These are phyloP conservation scores for Rissa tridactyla DNA, from an alignment of 2,113 vertebrate genomes.

Conservation along the genomic window DNA sequence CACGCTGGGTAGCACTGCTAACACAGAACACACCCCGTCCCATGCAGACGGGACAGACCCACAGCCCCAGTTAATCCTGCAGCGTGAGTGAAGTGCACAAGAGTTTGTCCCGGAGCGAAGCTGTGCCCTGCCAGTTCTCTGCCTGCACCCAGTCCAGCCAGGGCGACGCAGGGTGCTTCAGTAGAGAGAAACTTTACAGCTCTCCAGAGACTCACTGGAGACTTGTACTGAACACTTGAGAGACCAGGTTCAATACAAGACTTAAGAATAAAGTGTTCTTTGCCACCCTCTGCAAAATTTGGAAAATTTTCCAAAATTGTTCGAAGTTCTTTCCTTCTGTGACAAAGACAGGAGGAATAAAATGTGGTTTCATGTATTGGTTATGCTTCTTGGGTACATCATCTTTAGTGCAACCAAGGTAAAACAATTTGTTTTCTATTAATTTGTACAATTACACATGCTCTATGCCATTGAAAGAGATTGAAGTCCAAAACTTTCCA, in stretches of 20 bases:
- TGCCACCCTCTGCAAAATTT: background rate
- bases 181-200: background rate
- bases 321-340: background rate
- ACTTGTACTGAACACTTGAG: background rate
- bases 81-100: background rate
- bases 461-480: background rate
- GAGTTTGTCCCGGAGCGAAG: background rate
- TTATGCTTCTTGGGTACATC: background rate
- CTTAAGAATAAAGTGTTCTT: background rate
- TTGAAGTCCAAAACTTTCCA: background rate
- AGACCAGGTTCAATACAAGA: background rate
- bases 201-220: background rate
- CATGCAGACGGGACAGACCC: accelerated
- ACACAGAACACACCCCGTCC: no score
- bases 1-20: background rate
- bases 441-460: background rate
- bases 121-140: background rate
- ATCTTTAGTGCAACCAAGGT: background rate
- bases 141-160: background rate
- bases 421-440: background rate
- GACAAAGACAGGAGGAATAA: background rate
- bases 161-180: background rate
- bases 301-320: background rate
- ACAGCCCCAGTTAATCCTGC: background rate
- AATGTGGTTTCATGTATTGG: background rate